These are phyloP conservation scores for Abscondita cerata DNA, from an alignment of 2,888 invertebrate species.

Conservation along the genomic window DNA sequence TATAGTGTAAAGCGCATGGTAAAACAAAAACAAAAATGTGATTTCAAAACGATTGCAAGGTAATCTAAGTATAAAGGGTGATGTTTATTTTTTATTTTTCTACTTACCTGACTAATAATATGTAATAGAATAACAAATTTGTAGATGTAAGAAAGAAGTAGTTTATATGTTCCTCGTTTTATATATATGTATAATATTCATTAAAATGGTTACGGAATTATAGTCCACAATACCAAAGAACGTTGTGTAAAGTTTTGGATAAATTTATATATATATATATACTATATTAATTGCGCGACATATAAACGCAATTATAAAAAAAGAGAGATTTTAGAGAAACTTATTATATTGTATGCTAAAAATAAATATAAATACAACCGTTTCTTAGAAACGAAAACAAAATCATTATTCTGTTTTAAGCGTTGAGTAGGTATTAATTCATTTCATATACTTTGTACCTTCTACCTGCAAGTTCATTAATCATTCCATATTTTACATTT, in stretches of 20 bases:
- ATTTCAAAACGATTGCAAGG: constrained; percentile 21
- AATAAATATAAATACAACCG: neutral
- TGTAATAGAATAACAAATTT: constrained; percentile 15
- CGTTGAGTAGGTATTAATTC: neutral
- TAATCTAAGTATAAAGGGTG: constrained; percentile 20
- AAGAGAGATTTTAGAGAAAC: neutral
- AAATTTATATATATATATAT: constrained; percentile 24
- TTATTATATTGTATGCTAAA: neutral
- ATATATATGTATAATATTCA: neutral
- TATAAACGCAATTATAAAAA: constrained; percentile 14
- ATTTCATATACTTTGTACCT: neutral
- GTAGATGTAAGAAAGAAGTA: constrained; percentile 10
- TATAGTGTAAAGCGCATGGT: constrained; percentile 66
- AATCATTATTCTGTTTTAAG: neutral
- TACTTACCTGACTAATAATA: constrained; percentile 28
- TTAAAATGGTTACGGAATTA: constrained; percentile 11
- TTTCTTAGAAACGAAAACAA: constrained; percentile 2
- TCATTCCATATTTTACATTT: constrained; percentile 22
- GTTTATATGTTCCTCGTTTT: constrained; percentile 2
- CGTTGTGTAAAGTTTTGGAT: constrained; percentile 20
- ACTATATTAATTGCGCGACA: constrained; percentile 1
- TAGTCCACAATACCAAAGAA: constrained; percentile 32
- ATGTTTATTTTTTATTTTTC: constrained; percentile 32
- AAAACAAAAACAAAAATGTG: constrained; percentile 18
- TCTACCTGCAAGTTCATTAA: constrained; percentile 14